Evolutionary conservation across 1,140 invertebrate species (phyloP), one percentile per base, ranked within the genome.

Genomic region (Muscidifurax raptorellus): DNA sequence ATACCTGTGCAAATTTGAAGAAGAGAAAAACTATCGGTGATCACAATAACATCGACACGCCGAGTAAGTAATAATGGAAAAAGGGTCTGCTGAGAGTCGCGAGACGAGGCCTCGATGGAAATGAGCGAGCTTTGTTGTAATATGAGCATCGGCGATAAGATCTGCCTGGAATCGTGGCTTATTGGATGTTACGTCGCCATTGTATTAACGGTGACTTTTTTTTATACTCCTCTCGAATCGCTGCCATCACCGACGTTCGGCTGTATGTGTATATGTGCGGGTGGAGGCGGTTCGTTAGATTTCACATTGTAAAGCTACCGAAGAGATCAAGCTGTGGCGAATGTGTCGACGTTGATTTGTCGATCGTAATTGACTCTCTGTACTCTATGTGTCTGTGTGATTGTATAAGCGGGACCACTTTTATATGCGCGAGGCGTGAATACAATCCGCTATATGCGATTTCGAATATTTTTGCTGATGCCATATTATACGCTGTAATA

Each of bases 21-120:
- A 22, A 18, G 22, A 59, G 13, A 47, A 18, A 47, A 59, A 22
- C 22, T 59, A 59, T 59, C 22, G 52, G 4, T 22, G 52, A 59
- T 59, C 10, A n/a, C 12, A 72, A 81, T 28, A 69, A 71, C 69
- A 79, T 67, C 44, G n/a, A 64, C 52, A 59, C 52, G 44, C 44
- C 13, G 30, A 36, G n/a, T n/a, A n/a, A 27, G 44, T 15, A 52
- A 28, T 9, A 47, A 72, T 9, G 67, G 2, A 28, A 40, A 72
- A 72, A 36, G 27, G 30, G 1, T 74, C 27, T 71, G n/a, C n/a
- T n/a, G n/a, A 25, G n/a, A 1, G 9, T 1, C 86, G 82, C 87
- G 86, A 88, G 89, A 89, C 87, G 4, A n/a, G 22, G 90, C 88
- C 80, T 90, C 89, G 88, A 90, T 88, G 89, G 86, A 89, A 86